phyloP scores from a whole-genome alignment of 1,140 invertebrate species.

The Drosophila repletoides region DNA sequence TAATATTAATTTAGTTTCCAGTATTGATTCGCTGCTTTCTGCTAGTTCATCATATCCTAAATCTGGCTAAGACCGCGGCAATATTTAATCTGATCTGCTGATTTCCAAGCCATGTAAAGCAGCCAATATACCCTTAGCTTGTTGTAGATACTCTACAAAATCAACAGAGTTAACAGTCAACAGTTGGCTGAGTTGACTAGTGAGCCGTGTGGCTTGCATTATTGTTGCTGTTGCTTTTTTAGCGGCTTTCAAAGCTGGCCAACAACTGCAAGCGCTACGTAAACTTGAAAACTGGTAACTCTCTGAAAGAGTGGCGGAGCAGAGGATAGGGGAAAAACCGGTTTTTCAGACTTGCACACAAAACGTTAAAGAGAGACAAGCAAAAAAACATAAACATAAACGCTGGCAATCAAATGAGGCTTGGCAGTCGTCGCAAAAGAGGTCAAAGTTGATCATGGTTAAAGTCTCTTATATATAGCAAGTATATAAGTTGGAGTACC shows the following conservation, averaged over 20 bases:
- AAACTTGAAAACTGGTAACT: slow-evolving; percentile 78
- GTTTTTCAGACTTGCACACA: slow-evolving; percentile 59
- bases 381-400: slow-evolving; percentile 65
- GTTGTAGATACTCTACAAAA: slow-evolving; percentile 18
- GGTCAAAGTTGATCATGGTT: slow-evolving; percentile 72
- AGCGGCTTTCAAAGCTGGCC: slow-evolving; percentile 45
- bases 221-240: slow-evolving; percentile 28
- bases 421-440: slow-evolving; percentile 62
- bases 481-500: slow-evolving; percentile 1
- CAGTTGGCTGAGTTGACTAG: slow-evolving; percentile 42
- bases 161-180: slow-evolving; percentile 44
- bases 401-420: slow-evolving; percentile 70
- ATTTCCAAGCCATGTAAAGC: no score
- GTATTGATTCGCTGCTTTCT: no score
- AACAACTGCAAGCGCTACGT: slow-evolving; percentile 42
- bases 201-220: slow-evolving; percentile 10
- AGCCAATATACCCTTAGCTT: not conserved
- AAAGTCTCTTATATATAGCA: slow-evolving; percentile 25
- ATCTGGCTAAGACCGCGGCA: no score
- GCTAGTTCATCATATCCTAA: no score
- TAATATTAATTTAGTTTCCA: no score
- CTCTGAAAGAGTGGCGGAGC: not conserved
- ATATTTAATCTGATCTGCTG: no score
- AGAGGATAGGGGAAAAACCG: slow-evolving; percentile 33
- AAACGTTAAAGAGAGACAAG: slow-evolving; percentile 57